Evolutionary conservation across 2,797 vertebrate genomes (phyloP), one percentile per base, ranked within the genome.

Genomic region (Oreortyx pictus): DNA sequence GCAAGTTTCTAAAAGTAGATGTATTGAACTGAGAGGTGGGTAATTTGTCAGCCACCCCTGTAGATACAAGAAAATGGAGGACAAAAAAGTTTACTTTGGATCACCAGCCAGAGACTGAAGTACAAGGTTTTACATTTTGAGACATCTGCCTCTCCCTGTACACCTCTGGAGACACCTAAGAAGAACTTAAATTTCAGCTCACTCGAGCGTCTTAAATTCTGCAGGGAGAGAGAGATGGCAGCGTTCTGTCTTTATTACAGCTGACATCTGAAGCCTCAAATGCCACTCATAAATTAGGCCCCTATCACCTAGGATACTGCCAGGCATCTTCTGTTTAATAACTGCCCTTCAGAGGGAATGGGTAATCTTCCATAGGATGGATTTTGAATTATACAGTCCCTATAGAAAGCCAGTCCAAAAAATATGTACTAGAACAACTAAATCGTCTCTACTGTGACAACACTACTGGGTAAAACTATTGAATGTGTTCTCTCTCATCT

Each of bases 181-280:
- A 78, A 50, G 10, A 31, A 82, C 44, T 94, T 81, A 92, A 82
- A 95, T 89, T 90, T 89, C 78, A 82, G 47, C 57, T 57, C 66
- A 49, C 61, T 90, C 31, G 35, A 73, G 57, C 24, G 60, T 82
- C 56, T 90, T 57, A 52, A 11, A 22, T 90, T 90, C 61, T 74
- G 68, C 61, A 64, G 61, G 47, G 47, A 86, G 39, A 29, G 22
- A 47, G 87, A 86, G 39, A 39, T 47, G 75, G 35, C 56, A 60
- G 78, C 68, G 62, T 65, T 10, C 10, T 92, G 61, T 71, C 81
- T 88, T 91, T 80, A 74, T 67, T 67, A 71, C 41, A 90, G 82
- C 25, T 74, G 82, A 39, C 35, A 80, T 74, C 75, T 24, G 33
- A 77, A 87, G 74, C 72, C 75, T 90, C 2, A 1, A 82, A 82